Conservation (phyloP, 1,140 invertebrate species). For the Drosophila ficusphila region DNA sequence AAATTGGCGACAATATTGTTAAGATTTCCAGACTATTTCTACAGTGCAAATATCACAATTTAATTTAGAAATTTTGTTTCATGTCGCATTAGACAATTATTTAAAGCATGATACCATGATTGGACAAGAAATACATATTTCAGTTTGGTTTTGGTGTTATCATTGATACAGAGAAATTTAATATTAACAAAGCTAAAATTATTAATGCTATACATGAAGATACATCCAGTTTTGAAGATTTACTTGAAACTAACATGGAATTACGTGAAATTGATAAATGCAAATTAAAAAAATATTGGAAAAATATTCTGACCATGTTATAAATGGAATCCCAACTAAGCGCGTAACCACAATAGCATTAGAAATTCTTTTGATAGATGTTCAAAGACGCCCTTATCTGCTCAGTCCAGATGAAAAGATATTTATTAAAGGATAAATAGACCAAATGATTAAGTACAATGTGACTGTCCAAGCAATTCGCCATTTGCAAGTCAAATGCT, state of each 20-base stretch:
- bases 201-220: slow-evolving; percentile 1
- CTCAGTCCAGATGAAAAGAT: slow-evolving; percentile 4
- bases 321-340: too few relatives aligned
- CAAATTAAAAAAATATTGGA: background rate
- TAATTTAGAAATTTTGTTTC: too few relatives aligned
- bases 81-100: too few relatives aligned
- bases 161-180: background rate
- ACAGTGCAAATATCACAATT: too few relatives aligned
- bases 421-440: slow-evolving; percentile 14
- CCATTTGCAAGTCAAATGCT: slow-evolving; percentile 17
- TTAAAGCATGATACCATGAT: too few relatives aligned
- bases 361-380: slow-evolving; percentile 17
- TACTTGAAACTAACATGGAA: slow-evolving; percentile 1
- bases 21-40: too few relatives aligned
- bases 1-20: background rate
- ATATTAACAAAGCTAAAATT: slow-evolving; percentile 3
- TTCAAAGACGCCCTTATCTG: slow-evolving; percentile 10
- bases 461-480: slow-evolving; percentile 11
- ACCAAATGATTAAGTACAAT: slow-evolving; percentile 11
- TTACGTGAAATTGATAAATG: slow-evolving; percentile 5
- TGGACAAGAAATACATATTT: too few relatives aligned
- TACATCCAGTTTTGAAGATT: background rate
- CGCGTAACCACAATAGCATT: too few relatives aligned
- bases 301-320: slow-evolving; percentile 2
- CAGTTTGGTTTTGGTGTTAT: background rate